Evolutionary conservation across 2,888 invertebrate genomes (phyloP).

Genomic region (Cheilosia vernalis): DNA sequence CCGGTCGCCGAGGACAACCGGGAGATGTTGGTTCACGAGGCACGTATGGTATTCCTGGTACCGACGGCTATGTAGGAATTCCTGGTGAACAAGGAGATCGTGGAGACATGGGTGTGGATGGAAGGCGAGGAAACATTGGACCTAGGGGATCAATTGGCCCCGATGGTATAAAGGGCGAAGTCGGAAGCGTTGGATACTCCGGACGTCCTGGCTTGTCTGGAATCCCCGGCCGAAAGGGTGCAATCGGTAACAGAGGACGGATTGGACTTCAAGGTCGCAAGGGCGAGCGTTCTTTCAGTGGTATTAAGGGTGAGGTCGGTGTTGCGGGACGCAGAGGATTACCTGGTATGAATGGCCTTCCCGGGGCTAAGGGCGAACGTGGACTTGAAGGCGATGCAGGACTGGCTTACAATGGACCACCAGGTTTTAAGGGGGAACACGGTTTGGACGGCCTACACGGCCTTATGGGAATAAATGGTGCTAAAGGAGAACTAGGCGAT

Average conservation of each 20-base stretch:
- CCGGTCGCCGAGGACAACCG: constrained; percentile 83
- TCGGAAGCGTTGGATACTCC: constrained; percentile 79
- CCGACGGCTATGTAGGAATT: constrained; percentile 79
- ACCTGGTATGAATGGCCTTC: constrained; percentile 80
- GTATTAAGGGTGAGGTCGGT: constrained; percentile 86
- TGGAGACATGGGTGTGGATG: constrained; percentile 86
- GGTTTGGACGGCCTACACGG: constrained; percentile 86
- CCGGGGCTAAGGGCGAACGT: constrained; percentile 84
- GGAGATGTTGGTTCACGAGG: constrained; percentile 83
- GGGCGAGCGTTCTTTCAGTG: constrained; percentile 87
- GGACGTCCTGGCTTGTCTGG: constrained; percentile 79
- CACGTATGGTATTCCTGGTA: constrained; percentile 77
- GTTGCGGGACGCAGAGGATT: constrained; percentile 84
- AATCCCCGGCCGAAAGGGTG: constrained; percentile 79
- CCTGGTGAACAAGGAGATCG: constrained; percentile 82
- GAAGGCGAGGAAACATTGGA: constrained; percentile 79
- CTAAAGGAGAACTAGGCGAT: constrained; percentile 82
- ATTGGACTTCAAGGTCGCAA: constrained; percentile 79
- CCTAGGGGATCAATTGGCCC: constrained; percentile 82
- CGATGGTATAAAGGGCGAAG: constrained; percentile 80
- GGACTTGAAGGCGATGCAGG: constrained; percentile 87
- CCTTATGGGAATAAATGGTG: constrained; percentile 84
- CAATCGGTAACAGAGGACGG: constrained; percentile 78
- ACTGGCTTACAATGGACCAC: constrained; percentile 83
- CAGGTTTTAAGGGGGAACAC: constrained; percentile 86